These are phyloP conservation scores for Panzeria rudis DNA, from an alignment of 2,888 invertebrate species.

Conservation along the genomic window DNA sequence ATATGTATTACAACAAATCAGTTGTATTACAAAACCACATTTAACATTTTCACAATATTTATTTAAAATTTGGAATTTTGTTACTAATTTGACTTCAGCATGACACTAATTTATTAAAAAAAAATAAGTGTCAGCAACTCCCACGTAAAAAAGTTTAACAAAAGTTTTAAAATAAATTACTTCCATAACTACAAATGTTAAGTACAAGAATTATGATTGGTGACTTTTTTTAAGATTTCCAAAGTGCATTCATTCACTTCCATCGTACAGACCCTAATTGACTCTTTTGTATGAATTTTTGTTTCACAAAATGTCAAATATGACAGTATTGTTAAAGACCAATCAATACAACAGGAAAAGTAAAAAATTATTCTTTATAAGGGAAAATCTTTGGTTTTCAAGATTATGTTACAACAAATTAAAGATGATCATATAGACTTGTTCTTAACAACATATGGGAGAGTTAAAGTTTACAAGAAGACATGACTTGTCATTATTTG, in stretches of 20 bases:
- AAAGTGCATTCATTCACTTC: background rate
- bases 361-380: background rate
- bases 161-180: background rate
- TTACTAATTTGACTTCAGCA: background rate
- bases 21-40: background rate
- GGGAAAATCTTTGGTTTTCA: background rate
- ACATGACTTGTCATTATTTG: slow-evolving; percentile 59
- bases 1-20: background rate
- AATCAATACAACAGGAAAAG: background rate
- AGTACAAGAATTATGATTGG: background rate
- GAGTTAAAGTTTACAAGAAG: slow-evolving; percentile 23
- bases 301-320: slow-evolving; percentile 42
- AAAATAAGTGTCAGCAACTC: slow-evolving; percentile 31
- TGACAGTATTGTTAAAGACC: slow-evolving; percentile 29
- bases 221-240: background rate
- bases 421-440: background rate
- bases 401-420: slow-evolving; percentile 16
- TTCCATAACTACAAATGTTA: slow-evolving; percentile 3
- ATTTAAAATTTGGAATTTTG: background rate
- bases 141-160: slow-evolving; percentile 4
- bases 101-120: slow-evolving; percentile 31
- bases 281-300: slow-evolving; percentile 26
- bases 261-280: slow-evolving; percentile 32
- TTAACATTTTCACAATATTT: slow-evolving; percentile 13
- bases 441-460: background rate